These are phyloP conservation scores for Columba livia DNA, from an alignment of 2,113 vertebrate species.

Conservation along the genomic window DNA sequence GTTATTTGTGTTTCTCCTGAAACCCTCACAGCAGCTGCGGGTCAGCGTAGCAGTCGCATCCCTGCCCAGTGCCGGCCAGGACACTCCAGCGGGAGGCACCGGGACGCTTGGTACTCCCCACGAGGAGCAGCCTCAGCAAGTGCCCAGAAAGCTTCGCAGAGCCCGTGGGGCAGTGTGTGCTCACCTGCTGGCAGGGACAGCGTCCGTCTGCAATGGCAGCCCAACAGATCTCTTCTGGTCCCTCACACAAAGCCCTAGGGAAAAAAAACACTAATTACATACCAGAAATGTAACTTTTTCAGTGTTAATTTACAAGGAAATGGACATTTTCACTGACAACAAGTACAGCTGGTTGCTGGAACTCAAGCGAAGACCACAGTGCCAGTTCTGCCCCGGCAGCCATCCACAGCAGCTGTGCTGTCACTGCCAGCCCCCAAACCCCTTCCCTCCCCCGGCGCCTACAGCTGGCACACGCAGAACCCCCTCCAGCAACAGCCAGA, in stretches of 20 bases:
- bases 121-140: background rate
- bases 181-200: background rate
- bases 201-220: fast-evolving
- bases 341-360: too few relatives aligned
- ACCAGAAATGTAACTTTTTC: too few relatives aligned
- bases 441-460: background rate
- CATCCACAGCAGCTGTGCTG: too few relatives aligned
- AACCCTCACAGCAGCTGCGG: fast-evolving
- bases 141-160: background rate
- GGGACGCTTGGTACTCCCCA: too few relatives aligned
- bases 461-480: background rate
- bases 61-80: background rate
- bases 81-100: background rate
- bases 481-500: fast-evolving
- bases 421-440: background rate
- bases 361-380: background rate
- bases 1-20: too few relatives aligned
- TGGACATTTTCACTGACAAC: background rate
- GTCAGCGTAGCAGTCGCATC: too few relatives aligned
- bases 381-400: background rate
- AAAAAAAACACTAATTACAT: too few relatives aligned
- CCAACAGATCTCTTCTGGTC: background rate
- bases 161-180: fast-evolving
- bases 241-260: background rate
- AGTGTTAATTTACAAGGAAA: background rate